Evolutionary conservation across 2,797 vertebrate species (phyloP), one percentile per base, ranked within the genome.

Genomic region (Enteromius thamalakanensis): DNA sequence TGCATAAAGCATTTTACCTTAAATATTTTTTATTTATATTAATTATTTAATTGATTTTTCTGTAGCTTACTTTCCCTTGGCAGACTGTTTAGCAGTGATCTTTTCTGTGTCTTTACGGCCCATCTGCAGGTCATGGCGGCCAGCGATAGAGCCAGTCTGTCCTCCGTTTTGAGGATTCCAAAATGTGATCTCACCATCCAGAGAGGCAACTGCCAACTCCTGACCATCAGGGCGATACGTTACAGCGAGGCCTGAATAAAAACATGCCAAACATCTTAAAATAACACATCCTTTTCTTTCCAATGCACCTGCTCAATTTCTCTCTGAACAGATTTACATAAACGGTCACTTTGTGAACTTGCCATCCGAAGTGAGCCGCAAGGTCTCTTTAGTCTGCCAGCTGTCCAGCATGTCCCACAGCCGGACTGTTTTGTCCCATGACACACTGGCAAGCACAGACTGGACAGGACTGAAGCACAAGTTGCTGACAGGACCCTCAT

Each of bases 321-420:
- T n/a, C 11, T 75, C 11, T 55, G 14, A 75, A 75, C 34, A 9
- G 40, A 14, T 53, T 42, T 23, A 58, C 79, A 58, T 70, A 12
- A 60, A 21, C 9, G 0, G 12, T 40, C 15, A 80, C 58, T 45
- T 70, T 47, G 58, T 53, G 14, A 68, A 77, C 78, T 93, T 92
- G 99, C 98, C 98, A 3, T 99, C 97, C 0, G 97, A 95, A 32
- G 89, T 93, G 68, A 99, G 87, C 2, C 84, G 79, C 6, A 99
- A 93, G 0, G 96, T 97, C 88, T 99, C 98, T 76, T 96, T 98
- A 86, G 96, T 96, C 87, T 96, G 96, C 97, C 98, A 99, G 93
- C 97, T 99, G 93, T 99, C 96, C 49, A 92, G 83, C 97, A 99
- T 98, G 93, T 99, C 96, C 98, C 98, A 99, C 71, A 99, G 91